These are phyloP conservation scores for Trichechus manatus DNA, from an alignment of 2,113 vertebrate genomes.

Conservation along the genomic window DNA sequence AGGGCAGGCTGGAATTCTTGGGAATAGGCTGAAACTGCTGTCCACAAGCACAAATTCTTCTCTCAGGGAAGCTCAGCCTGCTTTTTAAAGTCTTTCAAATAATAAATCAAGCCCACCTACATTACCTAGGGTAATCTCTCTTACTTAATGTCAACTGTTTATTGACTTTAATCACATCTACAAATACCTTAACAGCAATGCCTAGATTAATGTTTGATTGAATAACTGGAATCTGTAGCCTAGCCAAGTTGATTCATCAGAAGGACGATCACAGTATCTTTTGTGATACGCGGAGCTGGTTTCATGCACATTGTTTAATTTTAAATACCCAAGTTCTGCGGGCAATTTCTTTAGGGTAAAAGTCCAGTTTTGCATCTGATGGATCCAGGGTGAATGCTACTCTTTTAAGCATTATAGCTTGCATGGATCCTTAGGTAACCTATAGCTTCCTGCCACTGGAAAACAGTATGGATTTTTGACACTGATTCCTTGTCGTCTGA, in stretches of 20 bases:
- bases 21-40: not conserved
- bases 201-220: not conserved
- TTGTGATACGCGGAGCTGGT: not conserved
- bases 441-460: not conserved
- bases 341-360: not conserved
- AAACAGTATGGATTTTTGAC: not conserved
- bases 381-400: not conserved
- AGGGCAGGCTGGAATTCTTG: not conserved
- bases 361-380: not conserved
- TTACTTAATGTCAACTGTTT: slow-evolving; percentile 33
- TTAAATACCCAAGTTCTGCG: not conserved
- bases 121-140: not conserved
- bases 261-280: not conserved
- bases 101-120: not conserved
- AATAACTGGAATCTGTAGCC: not conserved
- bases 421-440: not conserved
- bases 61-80: not conserved
- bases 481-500: not conserved
- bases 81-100: not conserved
- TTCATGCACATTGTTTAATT: not conserved
- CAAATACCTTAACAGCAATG: not conserved
- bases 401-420: not conserved
- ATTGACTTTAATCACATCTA: slow-evolving; percentile 1
- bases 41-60: not conserved
- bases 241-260: not conserved